Percentiles rank a stretch among this genome's conserved stretches.
Conservation (phyloP, 2,888 invertebrate species). For the Dorcus parallelipipedus region DNA sequence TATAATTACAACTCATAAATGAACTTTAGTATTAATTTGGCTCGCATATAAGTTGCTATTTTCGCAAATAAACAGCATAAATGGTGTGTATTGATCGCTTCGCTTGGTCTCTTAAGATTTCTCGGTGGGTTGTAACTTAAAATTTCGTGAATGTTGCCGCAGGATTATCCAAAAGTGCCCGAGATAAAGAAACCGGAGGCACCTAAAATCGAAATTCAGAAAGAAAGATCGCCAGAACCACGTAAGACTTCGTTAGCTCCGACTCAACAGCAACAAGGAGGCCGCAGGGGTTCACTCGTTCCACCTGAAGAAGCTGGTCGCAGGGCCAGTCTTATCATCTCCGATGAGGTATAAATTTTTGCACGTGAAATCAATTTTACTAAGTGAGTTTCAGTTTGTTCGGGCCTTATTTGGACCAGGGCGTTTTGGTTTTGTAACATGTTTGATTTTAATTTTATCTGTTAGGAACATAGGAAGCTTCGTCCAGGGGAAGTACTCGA, state of each 20-base stretch:
- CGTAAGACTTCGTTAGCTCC: slow-evolving; percentile 66
- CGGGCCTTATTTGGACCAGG: slow-evolving; percentile 2
- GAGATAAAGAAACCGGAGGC: slow-evolving; percentile 60
- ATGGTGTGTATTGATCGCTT: slow-evolving; percentile 14
- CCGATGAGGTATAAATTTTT: slow-evolving; percentile 79
- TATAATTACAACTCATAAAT: slow-evolving; percentile 15
- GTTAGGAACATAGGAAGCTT: slow-evolving; percentile 85
- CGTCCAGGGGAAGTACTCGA: slow-evolving; percentile 91
- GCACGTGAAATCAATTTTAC: not conserved
- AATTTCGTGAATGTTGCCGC: slow-evolving; percentile 9
- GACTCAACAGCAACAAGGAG: slow-evolving; percentile 48
- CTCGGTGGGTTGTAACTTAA: slow-evolving; percentile 6
- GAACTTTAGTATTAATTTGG: slow-evolving; percentile 18
- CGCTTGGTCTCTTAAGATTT: slow-evolving; percentile 26
- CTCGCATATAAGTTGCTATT: slow-evolving; percentile 14
- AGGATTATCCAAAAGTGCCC: slow-evolving; percentile 50
- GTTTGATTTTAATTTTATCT: slow-evolving; percentile 31
- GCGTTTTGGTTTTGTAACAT: slow-evolving; percentile 20
- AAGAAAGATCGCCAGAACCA: slow-evolving; percentile 64
- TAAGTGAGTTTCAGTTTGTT: slow-evolving; percentile 6
- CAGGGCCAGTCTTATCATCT: slow-evolving; percentile 86
- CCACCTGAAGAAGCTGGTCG: slow-evolving; percentile 85
- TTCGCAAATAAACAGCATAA: slow-evolving; percentile 6
- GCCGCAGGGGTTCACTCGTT: slow-evolving; percentile 80
- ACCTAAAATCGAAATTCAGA: slow-evolving; percentile 84